Percentiles rank a stretch among this genome's conserved stretches.
These are phyloP conservation scores for Microtus pennsylvanicus DNA, from an alignment of 2,113 vertebrate species.

Conservation along the genomic window DNA sequence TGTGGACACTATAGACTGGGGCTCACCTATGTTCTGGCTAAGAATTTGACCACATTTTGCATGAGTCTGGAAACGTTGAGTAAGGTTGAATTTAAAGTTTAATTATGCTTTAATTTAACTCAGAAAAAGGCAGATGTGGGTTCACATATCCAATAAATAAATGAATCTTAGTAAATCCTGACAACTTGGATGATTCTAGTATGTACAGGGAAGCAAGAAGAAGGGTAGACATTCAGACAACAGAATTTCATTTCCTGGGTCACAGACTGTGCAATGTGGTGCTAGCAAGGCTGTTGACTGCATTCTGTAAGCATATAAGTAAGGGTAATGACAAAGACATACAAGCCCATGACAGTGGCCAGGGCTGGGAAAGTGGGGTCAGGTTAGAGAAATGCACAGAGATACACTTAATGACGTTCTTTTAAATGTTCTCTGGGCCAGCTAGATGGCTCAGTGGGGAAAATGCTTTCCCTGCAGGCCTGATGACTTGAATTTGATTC, in stretches of 20 bases:
- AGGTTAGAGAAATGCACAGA: background rate
- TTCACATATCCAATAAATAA: background rate
- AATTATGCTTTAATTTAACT: background rate
- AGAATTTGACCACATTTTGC: background rate
- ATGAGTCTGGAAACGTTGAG: background rate
- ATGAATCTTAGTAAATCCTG: background rate
- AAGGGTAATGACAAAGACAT: background rate
- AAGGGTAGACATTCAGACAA: fast-evolving
- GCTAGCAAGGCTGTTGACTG: background rate
- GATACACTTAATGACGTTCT: background rate
- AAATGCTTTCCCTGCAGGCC: background rate
- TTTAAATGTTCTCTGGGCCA: background rate
- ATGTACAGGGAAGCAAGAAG: background rate
- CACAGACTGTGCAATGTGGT: too few species aligned
- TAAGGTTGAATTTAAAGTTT: background rate
- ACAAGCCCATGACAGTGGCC: background rate
- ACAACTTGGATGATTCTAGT: background rate
- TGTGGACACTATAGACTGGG: background rate
- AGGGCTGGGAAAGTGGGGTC: background rate
- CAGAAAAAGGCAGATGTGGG: background rate
- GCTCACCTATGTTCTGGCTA: background rate
- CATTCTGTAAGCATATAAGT: background rate
- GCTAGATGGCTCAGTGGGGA: too few species aligned
- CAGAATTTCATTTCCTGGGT: background rate
- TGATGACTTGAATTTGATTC: background rate